Evolutionary conservation across 2,797 vertebrate species (phyloP).

Genomic region (Cuculus canorus): DNA sequence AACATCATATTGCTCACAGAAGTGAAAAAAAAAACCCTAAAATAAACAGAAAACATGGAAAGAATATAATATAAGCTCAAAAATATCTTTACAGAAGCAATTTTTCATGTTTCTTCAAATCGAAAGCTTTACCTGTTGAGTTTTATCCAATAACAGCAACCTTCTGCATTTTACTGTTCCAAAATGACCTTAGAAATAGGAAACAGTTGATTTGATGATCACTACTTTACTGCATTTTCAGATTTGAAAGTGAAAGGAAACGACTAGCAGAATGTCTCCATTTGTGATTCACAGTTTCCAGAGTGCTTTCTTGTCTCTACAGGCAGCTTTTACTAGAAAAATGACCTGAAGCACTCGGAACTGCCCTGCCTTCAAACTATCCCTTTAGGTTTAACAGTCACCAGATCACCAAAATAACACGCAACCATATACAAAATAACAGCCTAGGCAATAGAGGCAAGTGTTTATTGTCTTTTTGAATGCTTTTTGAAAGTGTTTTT

Average conservation of each 20-base stretch:
- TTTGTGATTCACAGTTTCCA: background rate
- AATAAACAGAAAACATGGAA: background rate
- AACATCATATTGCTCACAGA: background rate
- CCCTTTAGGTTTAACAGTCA: background rate
- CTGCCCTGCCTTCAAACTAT: background rate
- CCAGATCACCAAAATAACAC: background rate
- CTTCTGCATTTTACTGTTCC: background rate
- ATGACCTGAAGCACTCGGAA: background rate
- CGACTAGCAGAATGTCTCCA: accelerated
- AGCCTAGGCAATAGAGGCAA: background rate
- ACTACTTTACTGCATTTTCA: background rate
- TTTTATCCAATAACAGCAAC: background rate
- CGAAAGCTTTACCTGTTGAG: background rate
- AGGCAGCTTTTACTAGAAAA: background rate
- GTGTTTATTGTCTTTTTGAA: background rate
- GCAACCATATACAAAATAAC: background rate
- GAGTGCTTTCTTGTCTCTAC: background rate
- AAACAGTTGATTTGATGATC: background rate
- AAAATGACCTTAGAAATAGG: background rate
- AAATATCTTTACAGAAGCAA: background rate
- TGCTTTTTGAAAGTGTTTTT: background rate
- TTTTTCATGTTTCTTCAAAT: background rate
- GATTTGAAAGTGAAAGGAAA: background rate
- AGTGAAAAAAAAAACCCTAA: background rate
- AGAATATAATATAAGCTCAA: background rate